A percentile compares a stretch with the other conserved stretches of the same genome.
phyloP scores from a whole-genome alignment of 2,888 invertebrate species.

The Morinoia aosen region DNA sequence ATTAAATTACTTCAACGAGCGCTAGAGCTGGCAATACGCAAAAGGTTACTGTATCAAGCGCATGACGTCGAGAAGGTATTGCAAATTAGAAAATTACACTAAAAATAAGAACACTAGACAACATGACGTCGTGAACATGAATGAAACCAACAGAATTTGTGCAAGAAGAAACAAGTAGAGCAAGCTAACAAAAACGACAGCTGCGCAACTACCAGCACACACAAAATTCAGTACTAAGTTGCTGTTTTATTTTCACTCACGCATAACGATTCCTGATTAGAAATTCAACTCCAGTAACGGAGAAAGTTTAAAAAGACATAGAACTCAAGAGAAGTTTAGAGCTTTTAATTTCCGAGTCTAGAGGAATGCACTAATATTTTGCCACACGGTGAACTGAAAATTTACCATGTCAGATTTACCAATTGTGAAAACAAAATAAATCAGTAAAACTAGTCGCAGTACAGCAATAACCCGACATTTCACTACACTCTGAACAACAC shows the following conservation, averaged over 20 bases:
- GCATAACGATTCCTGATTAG: background rate
- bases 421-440: background rate
- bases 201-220: conserved; percentile 1
- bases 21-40: background rate
- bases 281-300: background rate
- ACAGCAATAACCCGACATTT: background rate
- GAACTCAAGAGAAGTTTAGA: background rate
- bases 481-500: background rate
- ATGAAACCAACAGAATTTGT: background rate
- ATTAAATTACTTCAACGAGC: background rate
- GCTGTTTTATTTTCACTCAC: background rate
- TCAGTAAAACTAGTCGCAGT: background rate
- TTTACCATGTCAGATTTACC: background rate
- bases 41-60: background rate
- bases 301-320: background rate
- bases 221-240: background rate
- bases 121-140: background rate
- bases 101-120: background rate
- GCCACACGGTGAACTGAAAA: background rate
- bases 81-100: background rate
- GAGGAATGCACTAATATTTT: background rate
- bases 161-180: background rate
- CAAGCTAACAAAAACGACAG: background rate
- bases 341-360: background rate
- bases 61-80: background rate